phyloP scores from a whole-genome alignment of 2,113 vertebrate species.

The Seriola aureovittata region DNA sequence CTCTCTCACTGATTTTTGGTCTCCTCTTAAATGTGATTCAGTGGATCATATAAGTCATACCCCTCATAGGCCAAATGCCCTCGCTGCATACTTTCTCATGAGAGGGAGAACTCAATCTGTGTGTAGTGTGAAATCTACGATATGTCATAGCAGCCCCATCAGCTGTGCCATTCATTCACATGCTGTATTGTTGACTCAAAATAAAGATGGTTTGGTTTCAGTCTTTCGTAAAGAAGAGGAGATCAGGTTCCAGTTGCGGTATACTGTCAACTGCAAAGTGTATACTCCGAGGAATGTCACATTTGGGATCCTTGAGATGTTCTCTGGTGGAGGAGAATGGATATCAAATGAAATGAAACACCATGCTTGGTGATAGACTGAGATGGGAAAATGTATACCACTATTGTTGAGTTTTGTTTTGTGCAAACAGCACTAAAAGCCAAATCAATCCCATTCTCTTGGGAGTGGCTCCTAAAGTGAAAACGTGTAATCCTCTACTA shows the following conservation, averaged over 20 bases:
- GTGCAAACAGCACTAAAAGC: not conserved
- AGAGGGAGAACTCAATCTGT: slow-evolving; percentile 74
- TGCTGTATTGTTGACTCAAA: slow-evolving; percentile 77
- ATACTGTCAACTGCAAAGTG: slow-evolving; percentile 62
- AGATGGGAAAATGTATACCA: slow-evolving; percentile 5
- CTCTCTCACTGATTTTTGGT: slow-evolving; percentile 62
- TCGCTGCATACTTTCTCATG: slow-evolving; percentile 79
- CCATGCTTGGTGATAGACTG: not conserved
- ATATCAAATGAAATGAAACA: slow-evolving; percentile 47
- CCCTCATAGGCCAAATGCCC: slow-evolving; percentile 59
- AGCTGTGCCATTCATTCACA: slow-evolving; percentile 80
- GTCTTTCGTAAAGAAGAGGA: slow-evolving; percentile 22
- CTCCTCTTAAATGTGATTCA: slow-evolving; percentile 63
- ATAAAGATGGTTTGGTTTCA: slow-evolving; percentile 69
- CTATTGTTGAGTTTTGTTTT: slow-evolving; percentile 4
- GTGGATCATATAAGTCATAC: slow-evolving; percentile 66
- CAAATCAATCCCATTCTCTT: not conserved
- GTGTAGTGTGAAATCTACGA: slow-evolving; percentile 74
- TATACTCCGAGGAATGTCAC: slow-evolving; percentile 46
- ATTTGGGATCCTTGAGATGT: slow-evolving; percentile 44
- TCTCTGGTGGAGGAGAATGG: slow-evolving; percentile 13
- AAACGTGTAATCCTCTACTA: not conserved
- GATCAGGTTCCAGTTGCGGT: slow-evolving; percentile 64
- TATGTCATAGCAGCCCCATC: slow-evolving; percentile 69
- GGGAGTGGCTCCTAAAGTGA: not conserved